Conservation (phyloP, 2,888 invertebrate genomes). For the Coremacera marginata region DNA sequence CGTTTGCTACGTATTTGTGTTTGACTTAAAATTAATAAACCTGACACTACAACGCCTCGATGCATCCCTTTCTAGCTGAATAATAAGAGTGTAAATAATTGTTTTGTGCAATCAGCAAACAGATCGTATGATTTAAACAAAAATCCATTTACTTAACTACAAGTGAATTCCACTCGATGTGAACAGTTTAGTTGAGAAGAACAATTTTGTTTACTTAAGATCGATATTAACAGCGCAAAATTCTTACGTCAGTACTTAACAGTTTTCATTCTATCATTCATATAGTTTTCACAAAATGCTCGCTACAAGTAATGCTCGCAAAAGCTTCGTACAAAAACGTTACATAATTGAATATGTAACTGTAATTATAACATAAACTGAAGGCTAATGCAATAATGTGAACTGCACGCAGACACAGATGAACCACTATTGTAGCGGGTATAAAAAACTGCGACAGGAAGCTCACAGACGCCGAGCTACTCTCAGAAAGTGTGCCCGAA, state of each 20-base stretch:
- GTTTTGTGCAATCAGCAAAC: too few relatives aligned
- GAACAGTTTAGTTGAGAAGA: too few relatives aligned
- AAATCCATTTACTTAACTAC: not conserved
- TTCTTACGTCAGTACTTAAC: too few relatives aligned
- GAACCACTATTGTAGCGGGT: not conserved
- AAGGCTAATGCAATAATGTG: conserved; percentile 5
- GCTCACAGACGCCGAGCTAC: not conserved
- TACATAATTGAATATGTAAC: conserved; percentile 31
- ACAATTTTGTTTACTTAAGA: too few relatives aligned
- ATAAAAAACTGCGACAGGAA: not conserved
- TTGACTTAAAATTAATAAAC: not conserved
- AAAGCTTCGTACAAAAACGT: not conserved
- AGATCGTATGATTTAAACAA: not conserved
- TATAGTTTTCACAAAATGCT: too few relatives aligned
- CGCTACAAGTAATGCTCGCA: not conserved
- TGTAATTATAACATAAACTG: conserved; percentile 21
- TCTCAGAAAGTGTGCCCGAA: conserved; percentile 28
- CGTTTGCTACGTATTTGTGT: not conserved
- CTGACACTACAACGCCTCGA: not conserved
- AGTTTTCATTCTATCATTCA: too few relatives aligned
- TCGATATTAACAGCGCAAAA: too few relatives aligned
- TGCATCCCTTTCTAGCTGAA: not conserved
- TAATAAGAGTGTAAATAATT: too few relatives aligned
- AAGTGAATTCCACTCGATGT: not conserved
- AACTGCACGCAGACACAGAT: not conserved